Evolutionary conservation across 2,113 vertebrate species (phyloP), one percentile per base, ranked within the genome.

Genomic region (Catharus minimus): DNA sequence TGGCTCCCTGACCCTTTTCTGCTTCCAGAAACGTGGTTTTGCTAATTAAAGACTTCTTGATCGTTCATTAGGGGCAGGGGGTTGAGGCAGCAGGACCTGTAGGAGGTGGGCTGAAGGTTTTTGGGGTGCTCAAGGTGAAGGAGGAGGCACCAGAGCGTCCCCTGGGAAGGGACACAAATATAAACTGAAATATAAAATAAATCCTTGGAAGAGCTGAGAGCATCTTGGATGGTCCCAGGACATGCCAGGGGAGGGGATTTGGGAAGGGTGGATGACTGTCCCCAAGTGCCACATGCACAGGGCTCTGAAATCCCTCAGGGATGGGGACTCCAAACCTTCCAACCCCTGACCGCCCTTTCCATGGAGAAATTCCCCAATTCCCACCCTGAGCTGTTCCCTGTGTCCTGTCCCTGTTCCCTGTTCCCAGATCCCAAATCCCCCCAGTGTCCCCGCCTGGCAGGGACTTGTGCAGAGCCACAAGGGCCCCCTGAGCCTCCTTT

Each of bases 311-410:
- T 17, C 20, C 28, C 50, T 1, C 60, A 53, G n/a, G 28, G 4
- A 30, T 33, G 68, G 28, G 13, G 0, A 33, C 2, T 38, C 22
- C 64, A 32, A 39, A 60, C 43, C 15, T 60, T 3, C 55, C 71
- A 58, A 4, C 0, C 0, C n/a, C 55, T 74, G 32, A 15, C 0
- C 5, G 0, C 38, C 27, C 22, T 57, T 64, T 16, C 36, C 26
- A 56, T 1, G 50, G 4, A 17, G 27, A 13, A 43, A 23, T 57
- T 27, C 8, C 10, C 44, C 19, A 1, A 0, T 12, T 2, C 1
- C 46, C 62, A 21, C 2, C 7, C 24, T 39, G 11, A 38, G 50
- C 50, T 3, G 2, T 49, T 64, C 43, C 43, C 36, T 64, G 33
- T 86, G 2, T 76, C 22, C 53, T 62, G 57, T 62, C 56, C 33